phyloP scores from a whole-genome alignment of 2,113 vertebrate species.

The Crotalus viridis region DNA sequence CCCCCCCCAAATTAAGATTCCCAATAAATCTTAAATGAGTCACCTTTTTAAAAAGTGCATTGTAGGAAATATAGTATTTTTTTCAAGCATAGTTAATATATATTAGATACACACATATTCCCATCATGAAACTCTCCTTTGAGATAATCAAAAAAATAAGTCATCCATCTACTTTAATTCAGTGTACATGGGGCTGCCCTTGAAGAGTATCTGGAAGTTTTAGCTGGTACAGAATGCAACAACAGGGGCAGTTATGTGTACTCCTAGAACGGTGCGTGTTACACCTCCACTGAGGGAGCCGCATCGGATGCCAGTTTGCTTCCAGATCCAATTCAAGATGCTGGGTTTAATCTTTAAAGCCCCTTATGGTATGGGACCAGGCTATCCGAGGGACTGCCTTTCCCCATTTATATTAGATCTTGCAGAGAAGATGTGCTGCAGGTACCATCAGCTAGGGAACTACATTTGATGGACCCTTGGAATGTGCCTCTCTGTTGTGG shows the following conservation, averaged over 20 bases:
- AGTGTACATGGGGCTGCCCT: background rate
- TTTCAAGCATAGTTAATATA: background rate
- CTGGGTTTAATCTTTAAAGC: background rate
- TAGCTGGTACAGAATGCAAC: background rate
- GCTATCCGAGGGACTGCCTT: background rate
- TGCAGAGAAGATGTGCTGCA: background rate
- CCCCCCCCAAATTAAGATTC: background rate
- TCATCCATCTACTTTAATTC: background rate
- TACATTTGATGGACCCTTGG: background rate
- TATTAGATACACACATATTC: background rate
- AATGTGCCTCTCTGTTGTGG: background rate
- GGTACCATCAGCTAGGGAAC: background rate
- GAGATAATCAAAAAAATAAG: background rate
- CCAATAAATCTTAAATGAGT: background rate
- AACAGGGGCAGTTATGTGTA: background rate
- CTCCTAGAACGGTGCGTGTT: background rate
- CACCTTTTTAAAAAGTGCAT: background rate
- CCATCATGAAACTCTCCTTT: background rate
- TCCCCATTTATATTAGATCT: background rate
- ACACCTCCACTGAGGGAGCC: background rate
- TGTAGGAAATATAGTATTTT: background rate
- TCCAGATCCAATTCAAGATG: background rate
- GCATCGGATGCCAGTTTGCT: background rate
- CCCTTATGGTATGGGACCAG: background rate
- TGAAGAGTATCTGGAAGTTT: background rate